phyloP scores from a whole-genome alignment of 2,113 vertebrate species.

The Gila orcuttii region DNA sequence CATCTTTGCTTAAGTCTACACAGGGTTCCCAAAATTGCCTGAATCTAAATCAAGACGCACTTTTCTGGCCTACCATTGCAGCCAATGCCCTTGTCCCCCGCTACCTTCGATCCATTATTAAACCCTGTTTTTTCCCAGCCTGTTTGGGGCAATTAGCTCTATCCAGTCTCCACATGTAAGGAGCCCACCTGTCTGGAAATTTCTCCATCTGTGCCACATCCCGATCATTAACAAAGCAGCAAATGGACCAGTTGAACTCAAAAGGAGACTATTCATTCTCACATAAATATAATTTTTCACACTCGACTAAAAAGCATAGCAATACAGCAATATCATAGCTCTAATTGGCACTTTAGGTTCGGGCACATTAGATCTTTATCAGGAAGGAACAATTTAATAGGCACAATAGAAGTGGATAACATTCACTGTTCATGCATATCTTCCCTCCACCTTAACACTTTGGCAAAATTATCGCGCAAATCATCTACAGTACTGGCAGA shows the following conservation, averaged over 20 bases:
- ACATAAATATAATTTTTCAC: background rate
- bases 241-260: conserved; percentile 16
- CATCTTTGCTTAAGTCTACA: background rate
- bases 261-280: conserved; percentile 8
- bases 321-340: background rate
- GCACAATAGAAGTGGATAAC: background rate
- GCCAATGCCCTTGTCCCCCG: background rate
- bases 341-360: conserved; percentile 5
- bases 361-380: conserved; percentile 17
- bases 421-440: background rate
- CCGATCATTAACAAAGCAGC: background rate
- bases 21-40: background rate
- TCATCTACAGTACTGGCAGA: background rate
- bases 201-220: background rate
- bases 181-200: conserved; percentile 15
- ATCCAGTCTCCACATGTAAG: background rate
- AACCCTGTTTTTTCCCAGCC: background rate
- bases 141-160: background rate
- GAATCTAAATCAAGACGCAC: background rate
- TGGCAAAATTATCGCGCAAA: background rate
- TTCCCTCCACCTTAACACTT: background rate
- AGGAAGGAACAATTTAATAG: background rate
- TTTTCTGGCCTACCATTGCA: background rate
- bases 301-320: conserved; percentile 7
- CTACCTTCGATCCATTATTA: background rate